Percentiles rank a stretch among this genome's conserved stretches.
These are phyloP conservation scores for Paedocypris micromegethes DNA, from an alignment of 2,797 vertebrate species.

Conservation along the genomic window DNA sequence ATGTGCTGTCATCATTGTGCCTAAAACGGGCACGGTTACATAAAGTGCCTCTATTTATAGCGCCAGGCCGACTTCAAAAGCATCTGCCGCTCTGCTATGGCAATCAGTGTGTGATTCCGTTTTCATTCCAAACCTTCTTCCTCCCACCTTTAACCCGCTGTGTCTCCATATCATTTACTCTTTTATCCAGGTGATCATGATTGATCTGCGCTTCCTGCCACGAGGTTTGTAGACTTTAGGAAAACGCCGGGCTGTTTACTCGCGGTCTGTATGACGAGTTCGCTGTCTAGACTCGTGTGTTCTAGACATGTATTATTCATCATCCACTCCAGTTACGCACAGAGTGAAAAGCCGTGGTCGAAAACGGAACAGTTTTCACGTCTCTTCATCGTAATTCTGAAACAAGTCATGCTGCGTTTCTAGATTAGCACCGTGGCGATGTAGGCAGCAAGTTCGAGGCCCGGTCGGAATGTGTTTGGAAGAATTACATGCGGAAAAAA, in stretches of 20 bases:
- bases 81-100: conserved; percentile 34
- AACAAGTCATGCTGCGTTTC: no score
- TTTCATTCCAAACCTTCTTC: conserved; percentile 21
- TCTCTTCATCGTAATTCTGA: no score
- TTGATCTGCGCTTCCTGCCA: conserved; percentile 6
- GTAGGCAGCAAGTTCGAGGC: no score
- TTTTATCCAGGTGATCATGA: conserved; percentile 7
- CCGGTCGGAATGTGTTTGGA: no score
- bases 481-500: no score
- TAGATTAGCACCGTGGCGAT: no score
- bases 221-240: conserved; percentile 2
- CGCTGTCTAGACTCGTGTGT: conserved; percentile 8
- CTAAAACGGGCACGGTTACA: conserved; percentile 66
- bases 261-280: background rate
- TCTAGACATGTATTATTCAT: conserved; percentile 1
- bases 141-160: conserved; percentile 2
- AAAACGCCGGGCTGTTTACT: background rate
- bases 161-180: background rate
- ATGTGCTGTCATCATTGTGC: conserved; percentile 47
- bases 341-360: background rate
- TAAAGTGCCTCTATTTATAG: conserved; percentile 67
- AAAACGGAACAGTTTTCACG: no score
- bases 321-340: background rate
- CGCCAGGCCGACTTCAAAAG: conserved; percentile 62
- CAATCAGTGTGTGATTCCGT: conserved; percentile 33